phyloP scores from a whole-genome alignment of 2,797 vertebrate species.

The Cuculus canorus region DNA sequence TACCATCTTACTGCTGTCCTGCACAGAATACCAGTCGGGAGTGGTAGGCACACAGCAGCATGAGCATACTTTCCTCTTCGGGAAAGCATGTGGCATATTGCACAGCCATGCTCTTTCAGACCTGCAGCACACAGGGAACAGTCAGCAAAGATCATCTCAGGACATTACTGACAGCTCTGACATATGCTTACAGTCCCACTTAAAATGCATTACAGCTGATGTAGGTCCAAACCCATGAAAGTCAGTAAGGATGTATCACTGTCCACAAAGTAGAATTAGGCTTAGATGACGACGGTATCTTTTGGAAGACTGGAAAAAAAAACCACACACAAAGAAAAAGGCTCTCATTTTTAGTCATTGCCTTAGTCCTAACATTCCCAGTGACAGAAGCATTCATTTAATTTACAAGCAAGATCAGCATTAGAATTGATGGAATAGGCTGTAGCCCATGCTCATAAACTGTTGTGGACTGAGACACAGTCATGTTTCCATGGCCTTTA shows the following conservation, averaged over 20 bases:
- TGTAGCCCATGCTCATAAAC: not conserved
- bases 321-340: not conserved
- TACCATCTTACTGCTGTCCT: not conserved
- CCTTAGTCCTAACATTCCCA: not conserved
- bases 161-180: not conserved
- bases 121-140: not conserved
- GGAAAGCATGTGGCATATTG: not conserved
- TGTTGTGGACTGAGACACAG: rapidly evolving
- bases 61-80: not conserved
- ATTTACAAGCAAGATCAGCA: not conserved
- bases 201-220: not conserved
- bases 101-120: not conserved
- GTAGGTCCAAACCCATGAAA: not conserved
- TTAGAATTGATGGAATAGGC: not conserved
- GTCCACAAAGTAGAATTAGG: not conserved
- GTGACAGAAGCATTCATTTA: not conserved
- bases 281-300: not conserved
- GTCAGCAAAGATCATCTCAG: not conserved
- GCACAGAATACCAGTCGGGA: not conserved
- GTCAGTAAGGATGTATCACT: not conserved
- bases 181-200: not conserved
- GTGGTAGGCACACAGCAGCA: not conserved
- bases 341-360: not conserved
- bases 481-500: not conserved
- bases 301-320: not conserved